Evolutionary conservation across 1,140 invertebrate species (phyloP).

Genomic region (Caenorhabditis tropicalis): DNA sequence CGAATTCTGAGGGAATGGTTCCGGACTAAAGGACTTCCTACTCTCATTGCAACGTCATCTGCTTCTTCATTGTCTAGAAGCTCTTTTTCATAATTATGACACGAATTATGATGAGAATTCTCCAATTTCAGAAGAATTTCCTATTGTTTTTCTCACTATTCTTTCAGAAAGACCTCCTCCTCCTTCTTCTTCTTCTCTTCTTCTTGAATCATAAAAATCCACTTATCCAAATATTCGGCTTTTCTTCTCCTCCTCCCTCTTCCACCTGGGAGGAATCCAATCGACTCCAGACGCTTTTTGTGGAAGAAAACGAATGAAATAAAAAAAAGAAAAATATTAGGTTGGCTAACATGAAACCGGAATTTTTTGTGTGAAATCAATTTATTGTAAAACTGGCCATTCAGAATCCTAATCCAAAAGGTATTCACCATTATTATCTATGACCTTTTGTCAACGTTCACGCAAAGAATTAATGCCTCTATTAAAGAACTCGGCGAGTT

Average conservation of each 20-base stretch:
- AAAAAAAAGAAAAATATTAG: too few species aligned
- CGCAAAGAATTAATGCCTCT: too few species aligned
- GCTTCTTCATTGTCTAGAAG: background rate
- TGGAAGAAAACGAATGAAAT: background rate
- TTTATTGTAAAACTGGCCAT: too few species aligned
- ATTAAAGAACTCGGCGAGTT: too few species aligned
- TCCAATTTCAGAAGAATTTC: background rate
- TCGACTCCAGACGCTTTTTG: background rate
- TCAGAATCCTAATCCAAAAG: too few species aligned
- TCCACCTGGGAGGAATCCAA: constrained; percentile 5
- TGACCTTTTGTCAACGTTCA: too few species aligned
- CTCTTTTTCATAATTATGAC: background rate
- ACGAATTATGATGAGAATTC: constrained; percentile 20
- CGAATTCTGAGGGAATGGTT: background rate
- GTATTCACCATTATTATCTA: too few species aligned
- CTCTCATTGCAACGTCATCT: background rate
- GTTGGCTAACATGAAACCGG: too few species aligned
- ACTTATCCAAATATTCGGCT: background rate
- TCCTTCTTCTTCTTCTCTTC: background rate
- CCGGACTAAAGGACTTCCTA: background rate
- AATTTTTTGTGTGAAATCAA: too few species aligned
- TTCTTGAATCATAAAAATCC: constrained; percentile 20
- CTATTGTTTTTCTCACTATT: background rate
- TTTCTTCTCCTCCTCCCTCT: too few species aligned
- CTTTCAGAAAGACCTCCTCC: background rate